Conservation (phyloP, 2,113 vertebrate genomes). For the Callithrix jacchus region DNA sequence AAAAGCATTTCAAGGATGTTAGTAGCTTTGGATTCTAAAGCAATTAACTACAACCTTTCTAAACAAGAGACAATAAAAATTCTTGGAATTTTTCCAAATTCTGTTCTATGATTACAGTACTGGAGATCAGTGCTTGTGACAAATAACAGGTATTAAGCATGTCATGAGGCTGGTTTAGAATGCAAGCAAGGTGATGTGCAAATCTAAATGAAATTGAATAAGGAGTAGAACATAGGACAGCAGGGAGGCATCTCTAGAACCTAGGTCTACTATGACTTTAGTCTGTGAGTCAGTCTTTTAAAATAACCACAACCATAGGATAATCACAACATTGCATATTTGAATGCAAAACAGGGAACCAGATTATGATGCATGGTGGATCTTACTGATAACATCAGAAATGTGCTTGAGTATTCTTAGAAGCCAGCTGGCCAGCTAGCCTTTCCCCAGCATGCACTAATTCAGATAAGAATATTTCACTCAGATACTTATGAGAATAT, state of each 20-base stretch:
- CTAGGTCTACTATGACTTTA: background rate
- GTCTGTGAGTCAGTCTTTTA: background rate
- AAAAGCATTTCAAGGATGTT: conserved; percentile 27
- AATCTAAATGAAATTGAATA: background rate
- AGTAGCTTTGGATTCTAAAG: conserved; percentile 15
- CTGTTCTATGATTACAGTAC: background rate
- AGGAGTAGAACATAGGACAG: background rate
- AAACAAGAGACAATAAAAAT: conserved; percentile 42
- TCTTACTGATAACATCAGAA: background rate
- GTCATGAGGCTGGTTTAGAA: background rate
- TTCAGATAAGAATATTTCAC: background rate
- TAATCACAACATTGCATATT: background rate
- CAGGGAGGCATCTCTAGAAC: background rate
- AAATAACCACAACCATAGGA: background rate
- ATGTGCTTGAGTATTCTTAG: background rate
- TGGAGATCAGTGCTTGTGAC: background rate
- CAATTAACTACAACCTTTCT: conserved; percentile 29
- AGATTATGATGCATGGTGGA: too few relatives aligned
- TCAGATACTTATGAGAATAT: background rate
- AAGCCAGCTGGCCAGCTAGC: background rate
- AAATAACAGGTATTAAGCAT: background rate
- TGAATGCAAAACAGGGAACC: too few relatives aligned
- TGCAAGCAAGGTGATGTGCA: background rate
- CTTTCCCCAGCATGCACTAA: background rate
- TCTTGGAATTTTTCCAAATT: conserved; percentile 44